phyloP scores from a whole-genome alignment of 2,888 invertebrate genomes.

The Anticlea derivata region DNA sequence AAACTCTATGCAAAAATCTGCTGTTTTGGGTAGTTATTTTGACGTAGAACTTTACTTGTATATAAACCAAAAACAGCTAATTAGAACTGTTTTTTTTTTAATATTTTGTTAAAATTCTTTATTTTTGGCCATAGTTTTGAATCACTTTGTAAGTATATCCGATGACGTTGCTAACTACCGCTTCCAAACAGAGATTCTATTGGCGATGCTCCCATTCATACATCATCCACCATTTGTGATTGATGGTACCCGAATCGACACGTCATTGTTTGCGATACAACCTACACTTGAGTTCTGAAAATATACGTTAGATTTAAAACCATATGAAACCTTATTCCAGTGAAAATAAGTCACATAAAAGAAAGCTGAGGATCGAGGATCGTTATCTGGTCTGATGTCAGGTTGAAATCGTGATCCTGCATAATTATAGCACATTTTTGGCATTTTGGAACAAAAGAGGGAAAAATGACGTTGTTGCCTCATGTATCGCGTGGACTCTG shows the following conservation, averaged over 20 bases:
- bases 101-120: too few species aligned
- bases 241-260: conserved; percentile 47
- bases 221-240: conserved; percentile 52
- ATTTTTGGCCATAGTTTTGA: too few species aligned
- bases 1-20: too few species aligned
- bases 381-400: conserved; percentile 31
- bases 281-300: conserved; percentile 22
- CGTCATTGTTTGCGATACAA: conserved; percentile 52
- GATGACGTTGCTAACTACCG: conserved; percentile 28
- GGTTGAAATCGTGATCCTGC: conserved; percentile 38
- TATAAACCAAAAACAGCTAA: too few species aligned
- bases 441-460: conserved; percentile 23
- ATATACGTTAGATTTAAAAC: neutral
- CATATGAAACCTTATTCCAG: conserved; percentile 14
- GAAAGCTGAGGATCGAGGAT: conserved; percentile 14
- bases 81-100: too few species aligned
- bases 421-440: conserved; percentile 33
- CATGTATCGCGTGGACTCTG: conserved; percentile 16
- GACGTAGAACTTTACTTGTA: too few species aligned
- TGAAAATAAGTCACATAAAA: conserved; percentile 5
- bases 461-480: conserved; percentile 13
- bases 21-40: too few species aligned
- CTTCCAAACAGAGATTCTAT: conserved; percentile 42
- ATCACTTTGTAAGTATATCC: too few species aligned
- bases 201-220: conserved; percentile 42